Base-by-base conservation (phyloP, 2,888 invertebrate genomes). In the Sphaeridia pumilis region DNA sequence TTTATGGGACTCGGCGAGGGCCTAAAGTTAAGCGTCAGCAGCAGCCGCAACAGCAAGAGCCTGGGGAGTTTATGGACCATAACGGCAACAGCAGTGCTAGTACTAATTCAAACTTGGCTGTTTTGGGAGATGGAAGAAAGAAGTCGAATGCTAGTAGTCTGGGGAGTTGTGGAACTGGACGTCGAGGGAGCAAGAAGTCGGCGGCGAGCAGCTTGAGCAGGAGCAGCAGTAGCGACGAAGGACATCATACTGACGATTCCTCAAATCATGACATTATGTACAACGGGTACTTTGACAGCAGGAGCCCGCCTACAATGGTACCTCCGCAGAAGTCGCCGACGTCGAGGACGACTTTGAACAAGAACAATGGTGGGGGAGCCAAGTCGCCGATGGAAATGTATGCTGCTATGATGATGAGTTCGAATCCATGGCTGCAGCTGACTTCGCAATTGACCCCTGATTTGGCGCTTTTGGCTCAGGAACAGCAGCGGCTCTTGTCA, bases 1-100 rank as follows among this genome's bases (percentile, higher is more conserved):
- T 92, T 0, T 89, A 90, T 67, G 90, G 92, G 27, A 88, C 87
- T 0, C 76, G 89, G 3, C 77, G 92, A 1, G 92, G 92, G 68
- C 71, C 61, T 66, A 69, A 55, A 53, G 66, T 60, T 56, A 66
- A 57, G 55, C 49, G 66, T 54, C 28, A 65, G 54, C 61, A 61
- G 54, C 56, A 55, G 4, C 26, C 35, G 28, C n/a, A 35, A 28
- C 20, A 5, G 14, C 26, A 36, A 31, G 43, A 43, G 49, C 36
- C 52, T 31, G 17, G 28, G 22, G n/a, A n/a, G n/a, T n/a, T n/a
- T n/a, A 22, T 12, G 22, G 38, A 52, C 10, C 42, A 42, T 34
- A 52, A 42, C 26, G 26, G 38, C 24, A 46, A 46, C 17, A 24
- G 12, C 21, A 47, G 35, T 34, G 2, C 27, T 10, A 43, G 21